A percentile compares a stretch with the other conserved stretches of the same genome.
Conservation (phyloP, 2,888 invertebrate genomes). For the Yponomeuta malinellus region DNA sequence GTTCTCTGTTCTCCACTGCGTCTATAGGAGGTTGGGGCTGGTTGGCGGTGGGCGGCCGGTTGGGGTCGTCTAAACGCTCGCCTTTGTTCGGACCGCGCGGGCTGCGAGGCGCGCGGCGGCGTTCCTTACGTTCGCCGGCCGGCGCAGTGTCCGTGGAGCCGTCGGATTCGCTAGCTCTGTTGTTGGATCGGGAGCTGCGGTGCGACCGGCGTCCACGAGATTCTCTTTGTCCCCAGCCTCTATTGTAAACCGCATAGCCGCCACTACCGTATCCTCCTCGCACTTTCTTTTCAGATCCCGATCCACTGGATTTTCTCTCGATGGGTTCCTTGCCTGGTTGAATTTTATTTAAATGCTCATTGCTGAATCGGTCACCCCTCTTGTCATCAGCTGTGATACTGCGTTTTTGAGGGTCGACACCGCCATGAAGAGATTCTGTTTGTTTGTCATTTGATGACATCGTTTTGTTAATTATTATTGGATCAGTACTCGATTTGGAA, state of each 20-base stretch:
- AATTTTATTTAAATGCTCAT: constrained; percentile 61
- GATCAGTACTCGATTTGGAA: constrained; percentile 51
- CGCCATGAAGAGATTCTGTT: constrained; percentile 43
- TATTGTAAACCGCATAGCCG: constrained; percentile 62
- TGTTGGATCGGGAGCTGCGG: constrained; percentile 64
- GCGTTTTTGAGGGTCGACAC: constrained; percentile 43
- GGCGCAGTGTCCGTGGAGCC: constrained; percentile 83
- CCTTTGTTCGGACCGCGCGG: constrained; percentile 78
- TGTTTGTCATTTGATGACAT: constrained; percentile 32
- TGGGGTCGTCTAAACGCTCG: constrained; percentile 57
- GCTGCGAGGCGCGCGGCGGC: constrained; percentile 69
- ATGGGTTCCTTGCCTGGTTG: constrained; percentile 61
- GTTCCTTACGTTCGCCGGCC: constrained; percentile 68
- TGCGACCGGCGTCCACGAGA: constrained; percentile 68
- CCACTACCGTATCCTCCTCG: constrained; percentile 65
- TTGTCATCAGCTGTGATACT: constrained; percentile 42
- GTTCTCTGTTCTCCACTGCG: constrained; percentile 76
- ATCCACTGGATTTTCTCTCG: constrained; percentile 64
- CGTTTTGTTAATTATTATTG: constrained; percentile 34
- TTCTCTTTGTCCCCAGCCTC: constrained; percentile 68
- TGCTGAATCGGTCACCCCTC: constrained; percentile 48
- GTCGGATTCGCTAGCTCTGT: constrained; percentile 82
- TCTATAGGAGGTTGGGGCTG: constrained; percentile 36
- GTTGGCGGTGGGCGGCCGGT: constrained; percentile 39
- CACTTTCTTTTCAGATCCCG: constrained; percentile 70